These are phyloP conservation scores for Noctua janthe DNA, from an alignment of 2,888 invertebrate species.

Conservation along the genomic window DNA sequence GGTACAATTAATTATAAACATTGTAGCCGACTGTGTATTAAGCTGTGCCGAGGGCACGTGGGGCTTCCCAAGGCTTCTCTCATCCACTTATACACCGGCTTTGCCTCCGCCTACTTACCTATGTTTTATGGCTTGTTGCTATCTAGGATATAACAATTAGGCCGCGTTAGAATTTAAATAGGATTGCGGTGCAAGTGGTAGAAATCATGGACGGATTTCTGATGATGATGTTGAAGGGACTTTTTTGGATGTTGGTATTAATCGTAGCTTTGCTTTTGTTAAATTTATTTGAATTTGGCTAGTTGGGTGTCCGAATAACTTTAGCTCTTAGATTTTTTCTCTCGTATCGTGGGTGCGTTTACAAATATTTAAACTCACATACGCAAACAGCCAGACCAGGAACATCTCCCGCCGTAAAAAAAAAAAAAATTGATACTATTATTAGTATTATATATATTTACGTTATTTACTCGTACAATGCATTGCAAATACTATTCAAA, in stretches of 20 bases:
- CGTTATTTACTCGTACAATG: not conserved
- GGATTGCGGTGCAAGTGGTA: slow-evolving; percentile 55
- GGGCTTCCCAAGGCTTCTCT: slow-evolving; percentile 76
- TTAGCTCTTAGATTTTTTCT: not conserved
- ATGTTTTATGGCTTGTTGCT: slow-evolving; percentile 75
- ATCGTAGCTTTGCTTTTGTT: not conserved
- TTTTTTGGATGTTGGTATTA: not conserved
- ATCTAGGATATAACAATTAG: slow-evolving; percentile 54
- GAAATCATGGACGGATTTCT: not conserved
- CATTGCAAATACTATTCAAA: not conserved
- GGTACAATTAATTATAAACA: slow-evolving; percentile 72
- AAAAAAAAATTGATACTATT: not conserved
- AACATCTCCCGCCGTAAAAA: not conserved
- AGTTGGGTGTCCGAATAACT: not conserved
- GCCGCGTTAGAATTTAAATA: slow-evolving; percentile 51
- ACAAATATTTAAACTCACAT: not conserved
- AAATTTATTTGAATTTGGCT: not conserved
- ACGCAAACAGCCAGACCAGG: not conserved
- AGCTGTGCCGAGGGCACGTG: slow-evolving; percentile 68
- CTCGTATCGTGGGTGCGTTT: not conserved
- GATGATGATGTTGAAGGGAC: not conserved
- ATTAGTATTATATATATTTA: not conserved
- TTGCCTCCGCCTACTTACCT: slow-evolving; percentile 69
- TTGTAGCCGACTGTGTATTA: slow-evolving; percentile 67
- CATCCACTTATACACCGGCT: slow-evolving; percentile 76